A percentile compares a stretch with the other conserved stretches of the same genome.
Evolutionary conservation across 1,140 invertebrate species (phyloP).

Genomic region (Wasmannia auropunctata): DNA sequence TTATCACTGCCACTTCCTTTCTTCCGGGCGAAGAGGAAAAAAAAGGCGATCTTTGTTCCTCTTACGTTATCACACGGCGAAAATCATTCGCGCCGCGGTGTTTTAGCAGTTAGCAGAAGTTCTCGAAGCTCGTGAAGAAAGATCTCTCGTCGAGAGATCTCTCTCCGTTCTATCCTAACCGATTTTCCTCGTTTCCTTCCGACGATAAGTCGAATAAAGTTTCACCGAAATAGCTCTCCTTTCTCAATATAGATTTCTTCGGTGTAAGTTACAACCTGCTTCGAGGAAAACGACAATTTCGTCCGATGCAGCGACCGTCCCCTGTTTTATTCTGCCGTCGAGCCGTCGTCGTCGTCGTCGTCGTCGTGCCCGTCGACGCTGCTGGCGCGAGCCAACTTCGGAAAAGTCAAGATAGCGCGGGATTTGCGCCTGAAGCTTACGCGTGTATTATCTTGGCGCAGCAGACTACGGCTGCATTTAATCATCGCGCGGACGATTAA

Average conservation of each 20-base stretch:
- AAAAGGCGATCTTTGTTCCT: constrained; percentile 25
- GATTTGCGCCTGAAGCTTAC: constrained; percentile 53
- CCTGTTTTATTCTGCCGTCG: constrained; percentile 33
- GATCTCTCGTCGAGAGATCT: constrained; percentile 25
- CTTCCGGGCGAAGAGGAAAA: neutral
- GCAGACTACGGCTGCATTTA: constrained; percentile 60
- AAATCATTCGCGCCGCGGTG: constrained; percentile 47
- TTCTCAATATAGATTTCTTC: constrained; percentile 54
- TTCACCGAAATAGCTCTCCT: constrained; percentile 47
- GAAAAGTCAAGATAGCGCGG: constrained; percentile 51
- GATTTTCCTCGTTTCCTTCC: constrained; percentile 49
- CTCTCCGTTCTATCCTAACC: constrained; percentile 47
- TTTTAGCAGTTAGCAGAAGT: constrained; percentile 48
- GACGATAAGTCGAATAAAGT: constrained; percentile 56
- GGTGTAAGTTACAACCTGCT: constrained; percentile 47
- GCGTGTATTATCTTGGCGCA: constrained; percentile 56
- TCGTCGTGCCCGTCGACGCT: neutral
- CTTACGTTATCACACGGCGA: constrained; percentile 23
- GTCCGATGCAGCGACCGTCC: neutral
- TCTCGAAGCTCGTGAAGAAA: constrained; percentile 40
- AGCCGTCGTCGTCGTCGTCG: neutral
- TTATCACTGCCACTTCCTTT: constrained; percentile 17
- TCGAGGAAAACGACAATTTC: constrained; percentile 42
- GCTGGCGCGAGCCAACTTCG: constrained; percentile 31
- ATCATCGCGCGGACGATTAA: constrained; percentile 54